Conservation (phyloP, 2,888 invertebrate species). For the Venusia cambrica region DNA sequence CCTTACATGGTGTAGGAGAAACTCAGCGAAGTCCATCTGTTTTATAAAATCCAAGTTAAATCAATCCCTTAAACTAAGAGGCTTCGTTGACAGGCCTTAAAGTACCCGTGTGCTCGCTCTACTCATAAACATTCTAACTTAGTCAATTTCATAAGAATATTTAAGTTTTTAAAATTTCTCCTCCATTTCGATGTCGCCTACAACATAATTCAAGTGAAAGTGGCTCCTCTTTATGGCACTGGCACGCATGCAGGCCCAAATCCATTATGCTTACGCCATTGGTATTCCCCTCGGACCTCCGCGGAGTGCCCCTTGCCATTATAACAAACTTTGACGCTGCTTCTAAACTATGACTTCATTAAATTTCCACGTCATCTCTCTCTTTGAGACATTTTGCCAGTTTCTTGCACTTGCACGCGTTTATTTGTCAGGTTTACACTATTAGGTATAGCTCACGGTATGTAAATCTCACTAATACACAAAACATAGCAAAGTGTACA, state of each 20-base stretch:
- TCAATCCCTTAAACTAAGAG: too few relatives aligned
- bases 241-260: slow-evolving; percentile 44
- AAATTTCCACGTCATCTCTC: too few relatives aligned
- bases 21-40: slow-evolving; percentile 21
- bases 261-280: slow-evolving; percentile 59
- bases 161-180: slow-evolving; percentile 33
- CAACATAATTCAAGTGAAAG: slow-evolving; percentile 58
- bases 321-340: slow-evolving; percentile 31
- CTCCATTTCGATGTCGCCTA: slow-evolving; percentile 32
- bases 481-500: too few relatives aligned
- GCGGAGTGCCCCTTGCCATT: slow-evolving; percentile 43
- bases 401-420: too few relatives aligned
- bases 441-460: too few relatives aligned
- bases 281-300: slow-evolving; percentile 50
- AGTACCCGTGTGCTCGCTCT: slow-evolving; percentile 8
- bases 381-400: too few relatives aligned
- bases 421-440: too few relatives aligned
- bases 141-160: slow-evolving; percentile 29
- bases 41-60: slow-evolving; percentile 13
- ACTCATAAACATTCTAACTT: slow-evolving; percentile 15
- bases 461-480: too few relatives aligned
- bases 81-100: slow-evolving; percentile 9
- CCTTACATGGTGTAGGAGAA: too few relatives aligned
- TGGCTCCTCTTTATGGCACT: slow-evolving; percentile 40
- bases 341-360: background rate